Evolutionary conservation across 2,797 vertebrate species (phyloP).

Genomic region (Crax fasciolata): DNA sequence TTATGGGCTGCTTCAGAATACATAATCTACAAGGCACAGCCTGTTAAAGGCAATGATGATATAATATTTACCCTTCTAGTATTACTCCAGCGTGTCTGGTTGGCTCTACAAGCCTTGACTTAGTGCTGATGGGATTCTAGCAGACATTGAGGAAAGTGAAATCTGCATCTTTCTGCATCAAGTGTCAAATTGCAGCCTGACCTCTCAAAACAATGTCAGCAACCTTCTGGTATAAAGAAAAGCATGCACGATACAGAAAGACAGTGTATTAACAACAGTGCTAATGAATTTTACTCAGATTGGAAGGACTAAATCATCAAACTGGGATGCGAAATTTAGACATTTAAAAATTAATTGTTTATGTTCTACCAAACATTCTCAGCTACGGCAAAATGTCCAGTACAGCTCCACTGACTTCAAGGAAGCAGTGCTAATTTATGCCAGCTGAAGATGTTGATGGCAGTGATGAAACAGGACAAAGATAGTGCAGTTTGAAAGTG

Average conservation of each 20-base stretch:
- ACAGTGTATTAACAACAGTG: fast-evolving
- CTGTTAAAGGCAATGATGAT: background rate
- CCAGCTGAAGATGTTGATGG: background rate
- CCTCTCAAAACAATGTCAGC: background rate
- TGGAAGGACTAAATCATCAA: background rate
- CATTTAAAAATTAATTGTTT: background rate
- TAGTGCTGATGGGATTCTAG: background rate
- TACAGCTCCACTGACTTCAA: background rate
- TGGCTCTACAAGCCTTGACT: background rate
- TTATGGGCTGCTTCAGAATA: background rate
- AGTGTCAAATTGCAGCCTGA: background rate
- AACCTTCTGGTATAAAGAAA: background rate
- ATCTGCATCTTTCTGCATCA: background rate
- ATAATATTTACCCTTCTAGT: background rate
- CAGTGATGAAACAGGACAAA: background rate
- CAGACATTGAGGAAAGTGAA: background rate
- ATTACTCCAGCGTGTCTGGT: background rate
- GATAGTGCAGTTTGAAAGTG: constrained; percentile 13
- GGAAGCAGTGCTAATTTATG: background rate
- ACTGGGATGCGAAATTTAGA: background rate
- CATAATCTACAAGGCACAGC: background rate
- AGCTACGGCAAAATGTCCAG: background rate
- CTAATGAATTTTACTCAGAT: background rate
- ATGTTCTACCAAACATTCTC: background rate
- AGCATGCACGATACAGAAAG: background rate